A percentile compares a stretch with the other conserved stretches of the same genome.
These are phyloP conservation scores for Mandrillus leucophaeus DNA, from an alignment of 2,113 vertebrate species.

Conservation along the genomic window DNA sequence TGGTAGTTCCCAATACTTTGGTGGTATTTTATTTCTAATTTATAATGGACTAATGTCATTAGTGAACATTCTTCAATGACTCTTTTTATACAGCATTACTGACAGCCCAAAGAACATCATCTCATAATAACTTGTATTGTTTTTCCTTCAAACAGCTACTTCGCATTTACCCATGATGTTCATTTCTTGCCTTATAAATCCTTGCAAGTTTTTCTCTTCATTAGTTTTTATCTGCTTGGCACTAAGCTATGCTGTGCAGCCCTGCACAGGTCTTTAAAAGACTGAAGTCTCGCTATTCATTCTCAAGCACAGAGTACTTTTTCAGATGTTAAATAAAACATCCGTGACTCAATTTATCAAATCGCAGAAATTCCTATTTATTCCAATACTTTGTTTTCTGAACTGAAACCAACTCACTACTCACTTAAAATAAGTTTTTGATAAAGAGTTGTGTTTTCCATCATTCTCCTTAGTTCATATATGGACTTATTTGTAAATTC, in stretches of 20 bases:
- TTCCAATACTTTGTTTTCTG: not conserved
- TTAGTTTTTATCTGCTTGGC: not conserved
- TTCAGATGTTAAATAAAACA: not conserved
- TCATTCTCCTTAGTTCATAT: not conserved
- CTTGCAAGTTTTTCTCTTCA: not conserved
- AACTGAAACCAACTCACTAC: not conserved
- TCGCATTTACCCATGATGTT: not conserved
- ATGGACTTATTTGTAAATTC: not conserved
- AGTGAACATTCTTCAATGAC: not conserved
- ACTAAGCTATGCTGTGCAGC: not conserved
- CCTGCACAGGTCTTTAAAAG: not conserved
- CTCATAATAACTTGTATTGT: not conserved
- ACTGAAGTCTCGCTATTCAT: not conserved
- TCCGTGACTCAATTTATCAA: not conserved
- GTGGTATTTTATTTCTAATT: not conserved
- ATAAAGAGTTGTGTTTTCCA: not conserved
- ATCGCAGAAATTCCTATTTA: not conserved
- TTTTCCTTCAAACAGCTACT: not conserved
- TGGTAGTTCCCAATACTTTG: not conserved
- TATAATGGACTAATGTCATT: not conserved
- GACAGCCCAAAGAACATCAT: not conserved
- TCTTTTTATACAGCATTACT: not conserved
- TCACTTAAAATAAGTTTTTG: not conserved
- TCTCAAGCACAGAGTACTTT: not conserved
- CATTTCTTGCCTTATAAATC: not conserved